Percentiles rank a stretch among this genome's conserved stretches.
Conservation (phyloP, 1,140 invertebrate species). For the Drosophila biarmipes region DNA sequence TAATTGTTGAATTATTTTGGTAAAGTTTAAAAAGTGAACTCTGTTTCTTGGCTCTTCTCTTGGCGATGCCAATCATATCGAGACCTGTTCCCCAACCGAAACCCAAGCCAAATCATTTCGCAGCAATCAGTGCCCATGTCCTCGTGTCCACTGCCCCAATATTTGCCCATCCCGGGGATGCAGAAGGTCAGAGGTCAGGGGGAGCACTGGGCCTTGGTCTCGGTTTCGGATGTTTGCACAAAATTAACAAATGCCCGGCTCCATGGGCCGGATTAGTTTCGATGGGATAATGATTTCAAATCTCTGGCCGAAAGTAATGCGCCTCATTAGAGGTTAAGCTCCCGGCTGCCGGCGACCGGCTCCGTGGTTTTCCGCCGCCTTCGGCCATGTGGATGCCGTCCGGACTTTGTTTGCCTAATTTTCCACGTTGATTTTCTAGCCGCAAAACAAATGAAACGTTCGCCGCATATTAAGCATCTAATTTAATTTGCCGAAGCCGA, state of each 20-base stretch:
- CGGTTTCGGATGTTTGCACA: slow-evolving; percentile 61
- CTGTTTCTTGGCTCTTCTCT: too few species aligned
- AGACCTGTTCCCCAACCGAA: not conserved
- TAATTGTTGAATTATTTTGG: not conserved
- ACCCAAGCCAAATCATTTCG: slow-evolving; percentile 3
- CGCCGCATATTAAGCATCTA: slow-evolving; percentile 81
- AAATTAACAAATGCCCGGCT: slow-evolving; percentile 63
- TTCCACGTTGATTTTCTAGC: slow-evolving; percentile 83
- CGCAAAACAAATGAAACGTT: slow-evolving; percentile 82
- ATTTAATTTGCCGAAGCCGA: slow-evolving; percentile 70
- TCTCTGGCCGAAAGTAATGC: slow-evolving; percentile 76
- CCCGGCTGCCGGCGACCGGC: too few species aligned
- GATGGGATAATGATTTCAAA: slow-evolving; percentile 81
- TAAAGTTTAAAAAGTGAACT: not conserved
- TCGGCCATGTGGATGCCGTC: slow-evolving; percentile 13
- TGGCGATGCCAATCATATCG: not conserved
- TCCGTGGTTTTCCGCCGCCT: slow-evolving; percentile 16
- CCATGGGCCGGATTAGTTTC: slow-evolving; percentile 61
- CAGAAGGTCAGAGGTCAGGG: slow-evolving; percentile 2
- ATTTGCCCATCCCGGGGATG: slow-evolving; percentile 44
- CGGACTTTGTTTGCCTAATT: slow-evolving; percentile 76
- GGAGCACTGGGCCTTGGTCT: slow-evolving; percentile 1
- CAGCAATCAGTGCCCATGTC: slow-evolving; percentile 8
- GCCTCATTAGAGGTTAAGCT: slow-evolving; percentile 78
- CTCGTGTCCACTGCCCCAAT: slow-evolving; percentile 26